phyloP scores from a whole-genome alignment of 2,797 vertebrate species.

The Gephyroberyx darwinii region DNA sequence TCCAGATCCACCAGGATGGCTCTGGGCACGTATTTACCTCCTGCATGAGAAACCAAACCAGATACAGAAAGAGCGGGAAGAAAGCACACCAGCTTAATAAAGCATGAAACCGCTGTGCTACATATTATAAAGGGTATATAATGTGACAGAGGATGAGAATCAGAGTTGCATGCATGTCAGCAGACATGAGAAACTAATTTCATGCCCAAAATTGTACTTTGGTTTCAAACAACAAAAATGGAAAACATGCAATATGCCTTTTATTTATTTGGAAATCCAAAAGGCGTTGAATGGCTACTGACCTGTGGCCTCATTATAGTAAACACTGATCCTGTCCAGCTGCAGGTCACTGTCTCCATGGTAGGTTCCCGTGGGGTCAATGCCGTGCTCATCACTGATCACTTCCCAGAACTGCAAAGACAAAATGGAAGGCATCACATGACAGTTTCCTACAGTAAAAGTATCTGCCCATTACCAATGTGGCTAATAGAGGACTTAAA shows the following conservation, averaged over 20 bases:
- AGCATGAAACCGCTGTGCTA: conserved; percentile 1
- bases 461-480: conserved; percentile 38
- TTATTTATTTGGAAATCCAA: background rate
- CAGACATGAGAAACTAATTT: conserved; percentile 6
- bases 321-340: conserved; percentile 88
- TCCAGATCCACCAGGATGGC: conserved; percentile 97
- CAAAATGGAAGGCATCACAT: conserved; percentile 65
- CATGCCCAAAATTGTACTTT: background rate
- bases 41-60: conserved; percentile 72
- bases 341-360: conserved; percentile 87
- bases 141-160: conserved; percentile 2
- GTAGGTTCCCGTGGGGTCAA: conserved; percentile 86
- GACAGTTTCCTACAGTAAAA: conserved; percentile 47
- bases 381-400: conserved; percentile 87
- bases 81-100: conserved; percentile 59
- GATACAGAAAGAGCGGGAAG: background rate
- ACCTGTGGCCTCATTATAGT: conserved; percentile 88
- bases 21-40: conserved; percentile 96
- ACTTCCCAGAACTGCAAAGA: conserved; percentile 87
- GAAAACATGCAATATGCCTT: background rate
- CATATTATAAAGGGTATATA: background rate
- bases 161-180: background rate
- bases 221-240: background rate
- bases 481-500: conserved; percentile 44
- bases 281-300: background rate